Percentiles rank a stretch among this genome's conserved stretches.
phyloP scores from a whole-genome alignment of 2,797 vertebrate genomes.

The Trichosurus vulpecula region DNA sequence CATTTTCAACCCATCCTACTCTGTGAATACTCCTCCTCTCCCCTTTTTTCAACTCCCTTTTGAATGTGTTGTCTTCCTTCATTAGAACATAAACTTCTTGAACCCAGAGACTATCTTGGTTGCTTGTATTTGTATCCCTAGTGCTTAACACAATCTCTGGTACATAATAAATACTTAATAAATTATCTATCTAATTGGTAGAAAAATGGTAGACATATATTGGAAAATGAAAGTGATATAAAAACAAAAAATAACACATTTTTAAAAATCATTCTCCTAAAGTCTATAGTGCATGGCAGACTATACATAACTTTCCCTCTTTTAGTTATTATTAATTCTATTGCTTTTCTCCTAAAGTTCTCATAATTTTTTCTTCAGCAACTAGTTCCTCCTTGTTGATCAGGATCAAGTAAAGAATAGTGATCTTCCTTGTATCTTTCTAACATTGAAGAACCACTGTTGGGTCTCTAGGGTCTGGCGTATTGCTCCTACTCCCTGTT shows the following conservation, averaged over 20 bases:
- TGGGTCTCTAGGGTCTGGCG: neutral
- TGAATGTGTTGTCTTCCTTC: neutral
- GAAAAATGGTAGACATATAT: neutral
- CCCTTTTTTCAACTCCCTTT: neutral
- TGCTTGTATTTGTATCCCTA: neutral
- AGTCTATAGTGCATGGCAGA: neutral
- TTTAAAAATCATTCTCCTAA: neutral
- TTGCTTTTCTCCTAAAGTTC: no score
- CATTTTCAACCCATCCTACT: neutral
- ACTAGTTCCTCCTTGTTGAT: neutral
- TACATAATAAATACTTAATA: neutral
- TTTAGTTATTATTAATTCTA: no score
- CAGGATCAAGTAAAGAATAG: neutral
- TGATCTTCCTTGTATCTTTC: neutral
- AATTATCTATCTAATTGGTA: neutral
- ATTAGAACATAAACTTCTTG: neutral
- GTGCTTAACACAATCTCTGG: neutral
- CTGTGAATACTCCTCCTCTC: neutral
- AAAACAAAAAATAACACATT: neutral
- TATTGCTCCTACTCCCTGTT: neutral
- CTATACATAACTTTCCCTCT: neutral
- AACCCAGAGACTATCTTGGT: neutral
- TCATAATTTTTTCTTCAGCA: neutral
- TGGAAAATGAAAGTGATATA: neutral
- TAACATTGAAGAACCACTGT: neutral